Conservation (phyloP, 2,888 invertebrate genomes). For the Caenorhabditis angaria region DNA sequence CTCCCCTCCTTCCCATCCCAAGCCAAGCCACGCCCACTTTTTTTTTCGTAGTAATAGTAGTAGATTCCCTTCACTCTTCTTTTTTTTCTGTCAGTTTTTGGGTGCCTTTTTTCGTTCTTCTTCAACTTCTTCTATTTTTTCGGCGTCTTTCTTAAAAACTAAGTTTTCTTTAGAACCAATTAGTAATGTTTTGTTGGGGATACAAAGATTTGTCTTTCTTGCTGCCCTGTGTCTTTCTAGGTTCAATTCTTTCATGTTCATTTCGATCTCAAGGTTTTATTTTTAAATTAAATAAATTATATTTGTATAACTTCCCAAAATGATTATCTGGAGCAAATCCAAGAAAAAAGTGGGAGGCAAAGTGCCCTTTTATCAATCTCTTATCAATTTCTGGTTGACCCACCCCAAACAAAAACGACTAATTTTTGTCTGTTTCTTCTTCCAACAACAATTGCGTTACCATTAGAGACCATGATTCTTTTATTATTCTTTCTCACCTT, state of each 20-base stretch:
- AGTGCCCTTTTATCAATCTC: no score
- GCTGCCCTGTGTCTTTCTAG: background rate
- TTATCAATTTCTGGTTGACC: no score
- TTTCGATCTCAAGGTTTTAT: background rate
- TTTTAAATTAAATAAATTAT: background rate
- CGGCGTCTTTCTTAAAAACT: background rate
- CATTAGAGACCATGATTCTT: background rate
- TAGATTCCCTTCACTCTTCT: background rate
- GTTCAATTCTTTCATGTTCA: background rate
- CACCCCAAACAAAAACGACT: no score
- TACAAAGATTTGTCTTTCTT: background rate
- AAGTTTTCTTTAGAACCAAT: background rate
- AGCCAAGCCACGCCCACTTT: background rate
- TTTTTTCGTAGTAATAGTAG: background rate
- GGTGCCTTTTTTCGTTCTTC: background rate
- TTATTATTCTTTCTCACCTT: background rate
- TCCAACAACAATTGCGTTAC: no score
- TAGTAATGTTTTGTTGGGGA: background rate
- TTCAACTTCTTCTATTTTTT: conserved; percentile 1
- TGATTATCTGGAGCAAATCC: background rate
- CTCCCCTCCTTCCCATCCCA: background rate
- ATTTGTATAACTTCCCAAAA: background rate
- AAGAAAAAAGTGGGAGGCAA: no score
- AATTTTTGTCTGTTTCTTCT: no score
- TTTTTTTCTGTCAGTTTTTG: conserved; percentile 9